A percentile compares a stretch with the other conserved stretches of the same genome.
Evolutionary conservation across 1,140 invertebrate genomes (phyloP).

Genomic region (Steinernema khuongi): DNA sequence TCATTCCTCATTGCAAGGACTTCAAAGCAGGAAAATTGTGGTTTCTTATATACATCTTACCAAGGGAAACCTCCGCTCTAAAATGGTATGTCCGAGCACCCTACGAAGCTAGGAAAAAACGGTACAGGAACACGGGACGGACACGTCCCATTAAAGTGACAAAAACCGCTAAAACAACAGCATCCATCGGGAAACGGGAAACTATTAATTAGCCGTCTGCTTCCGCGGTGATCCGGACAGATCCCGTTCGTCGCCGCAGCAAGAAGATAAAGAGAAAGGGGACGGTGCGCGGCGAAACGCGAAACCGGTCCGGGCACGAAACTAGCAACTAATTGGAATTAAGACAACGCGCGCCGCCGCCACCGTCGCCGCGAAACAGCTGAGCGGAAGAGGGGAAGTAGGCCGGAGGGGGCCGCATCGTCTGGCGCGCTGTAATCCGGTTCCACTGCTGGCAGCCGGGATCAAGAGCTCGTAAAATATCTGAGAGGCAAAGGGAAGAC

Average conservation of each 20-base stretch:
- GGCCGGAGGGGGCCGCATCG: background rate
- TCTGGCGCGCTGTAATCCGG: no score
- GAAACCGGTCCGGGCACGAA: background rate
- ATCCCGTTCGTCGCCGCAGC: slow-evolving; percentile 1
- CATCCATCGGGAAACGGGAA: background rate
- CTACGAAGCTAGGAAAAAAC: background rate
- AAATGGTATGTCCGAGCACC: background rate
- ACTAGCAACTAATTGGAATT: slow-evolving; percentile 13
- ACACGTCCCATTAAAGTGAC: background rate
- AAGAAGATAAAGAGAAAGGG: background rate
- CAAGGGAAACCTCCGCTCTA: background rate
- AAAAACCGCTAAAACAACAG: background rate
- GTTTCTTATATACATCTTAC: no score
- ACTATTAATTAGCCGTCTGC: background rate
- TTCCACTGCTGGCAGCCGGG: no score
- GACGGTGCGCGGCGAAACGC: background rate
- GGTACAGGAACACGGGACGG: background rate
- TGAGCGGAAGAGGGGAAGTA: background rate
- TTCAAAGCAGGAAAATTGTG: no score
- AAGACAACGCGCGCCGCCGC: background rate
- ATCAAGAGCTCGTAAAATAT: no score
- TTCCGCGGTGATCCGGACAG: background rate
- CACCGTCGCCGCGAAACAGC: background rate
- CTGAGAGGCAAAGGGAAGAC: no score
- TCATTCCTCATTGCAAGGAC: no score